Percentiles rank a stretch among this genome's conserved stretches.
These are phyloP conservation scores for Columbina picui DNA, from an alignment of 2,113 vertebrate species.

Conservation along the genomic window DNA sequence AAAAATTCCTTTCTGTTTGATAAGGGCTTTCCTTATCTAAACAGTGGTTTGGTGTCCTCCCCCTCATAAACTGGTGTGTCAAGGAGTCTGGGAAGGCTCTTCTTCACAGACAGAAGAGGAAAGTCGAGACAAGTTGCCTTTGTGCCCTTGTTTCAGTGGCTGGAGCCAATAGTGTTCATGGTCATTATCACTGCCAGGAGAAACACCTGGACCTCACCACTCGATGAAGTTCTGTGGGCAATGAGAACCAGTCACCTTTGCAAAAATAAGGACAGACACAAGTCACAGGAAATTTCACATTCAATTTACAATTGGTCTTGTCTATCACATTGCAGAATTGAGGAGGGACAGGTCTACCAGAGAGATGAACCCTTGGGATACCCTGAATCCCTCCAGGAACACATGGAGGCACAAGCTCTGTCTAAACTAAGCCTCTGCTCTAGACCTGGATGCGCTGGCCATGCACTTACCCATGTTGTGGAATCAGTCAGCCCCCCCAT, in stretches of 20 bases:
- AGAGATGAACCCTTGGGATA: not conserved
- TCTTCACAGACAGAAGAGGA: not conserved
- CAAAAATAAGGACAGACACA: not conserved
- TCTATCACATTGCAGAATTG: not conserved
- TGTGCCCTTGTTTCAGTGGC: not conserved
- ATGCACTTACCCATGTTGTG: not conserved
- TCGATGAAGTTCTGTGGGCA: accelerated
- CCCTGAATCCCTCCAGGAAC: not conserved
- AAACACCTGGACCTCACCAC: accelerated
- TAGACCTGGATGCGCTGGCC: not conserved
- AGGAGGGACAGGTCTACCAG: not conserved
- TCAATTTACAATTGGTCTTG: not conserved
- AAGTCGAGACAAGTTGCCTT: not conserved
- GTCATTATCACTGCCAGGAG: not conserved
- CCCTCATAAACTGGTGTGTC: not conserved
- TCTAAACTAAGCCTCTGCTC: not conserved
- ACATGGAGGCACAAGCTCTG: not conserved
- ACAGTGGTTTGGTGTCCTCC: constrained; percentile 33
- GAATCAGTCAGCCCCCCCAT: not conserved
- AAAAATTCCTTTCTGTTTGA: constrained; percentile 58
- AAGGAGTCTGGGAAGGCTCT: not conserved
- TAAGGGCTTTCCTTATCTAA: constrained; percentile 61
- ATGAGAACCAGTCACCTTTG: accelerated
- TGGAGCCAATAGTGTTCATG: accelerated
- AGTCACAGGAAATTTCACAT: not conserved